Conservation (phyloP, 2,113 vertebrate genomes). For the Festucalex cinctus region DNA sequence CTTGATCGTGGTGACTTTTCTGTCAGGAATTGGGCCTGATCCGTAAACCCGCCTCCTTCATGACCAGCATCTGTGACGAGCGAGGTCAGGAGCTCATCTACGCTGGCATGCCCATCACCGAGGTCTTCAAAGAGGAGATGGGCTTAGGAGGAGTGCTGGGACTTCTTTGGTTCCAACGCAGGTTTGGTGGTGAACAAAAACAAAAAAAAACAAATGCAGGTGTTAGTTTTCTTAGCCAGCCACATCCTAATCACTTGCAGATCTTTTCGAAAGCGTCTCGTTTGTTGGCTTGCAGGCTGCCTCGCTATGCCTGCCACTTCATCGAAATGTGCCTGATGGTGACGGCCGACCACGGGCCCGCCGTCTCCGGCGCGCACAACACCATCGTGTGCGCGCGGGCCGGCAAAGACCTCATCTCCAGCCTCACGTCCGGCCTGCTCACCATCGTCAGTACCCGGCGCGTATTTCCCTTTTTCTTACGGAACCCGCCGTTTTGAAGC, state of each 20-base stretch:
- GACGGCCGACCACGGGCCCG: slow-evolving; percentile 93
- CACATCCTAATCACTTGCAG: too few species aligned
- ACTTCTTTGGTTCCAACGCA: slow-evolving; percentile 95
- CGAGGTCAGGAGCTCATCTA: slow-evolving; percentile 97
- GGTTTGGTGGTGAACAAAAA: slow-evolving; percentile 57
- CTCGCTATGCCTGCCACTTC: slow-evolving; percentile 93
- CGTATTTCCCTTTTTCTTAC: neutral
- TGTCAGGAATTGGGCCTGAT: slow-evolving; percentile 93
- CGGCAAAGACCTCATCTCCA: slow-evolving; percentile 94
- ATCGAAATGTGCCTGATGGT: slow-evolving; percentile 99
- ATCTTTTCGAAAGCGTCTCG: too few species aligned
- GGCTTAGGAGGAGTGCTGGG: slow-evolving; percentile 94
- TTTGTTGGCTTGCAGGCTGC: slow-evolving; percentile 73
- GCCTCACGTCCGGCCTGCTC: slow-evolving; percentile 94
- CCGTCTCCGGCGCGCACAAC: slow-evolving; percentile 95
- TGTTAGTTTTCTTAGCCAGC: too few species aligned
- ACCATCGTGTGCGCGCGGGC: slow-evolving; percentile 96
- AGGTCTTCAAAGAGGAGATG: slow-evolving; percentile 97
- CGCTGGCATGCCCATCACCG: slow-evolving; percentile 96
- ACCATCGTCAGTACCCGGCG: slow-evolving; percentile 83
- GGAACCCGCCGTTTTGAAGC: neutral
- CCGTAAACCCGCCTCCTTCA: slow-evolving; percentile 96
- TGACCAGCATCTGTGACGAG: slow-evolving; percentile 98
- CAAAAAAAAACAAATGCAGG: neutral
- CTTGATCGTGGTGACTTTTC: neutral